phyloP scores from a whole-genome alignment of 2,888 invertebrate genomes.

The Blastobasis lacticolella region DNA sequence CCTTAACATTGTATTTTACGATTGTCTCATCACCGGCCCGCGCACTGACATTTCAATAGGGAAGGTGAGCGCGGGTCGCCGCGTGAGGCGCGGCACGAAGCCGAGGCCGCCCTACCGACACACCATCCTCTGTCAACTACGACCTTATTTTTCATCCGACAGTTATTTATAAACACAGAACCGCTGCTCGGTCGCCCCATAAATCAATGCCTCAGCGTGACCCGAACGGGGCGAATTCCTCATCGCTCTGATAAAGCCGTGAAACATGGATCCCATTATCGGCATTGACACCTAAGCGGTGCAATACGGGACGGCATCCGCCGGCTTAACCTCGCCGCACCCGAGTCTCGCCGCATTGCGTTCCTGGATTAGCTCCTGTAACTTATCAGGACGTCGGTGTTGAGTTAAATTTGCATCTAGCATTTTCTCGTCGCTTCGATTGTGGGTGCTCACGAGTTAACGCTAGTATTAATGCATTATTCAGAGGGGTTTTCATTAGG shows the following conservation, averaged over 20 bases:
- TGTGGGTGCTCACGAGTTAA: conserved; percentile 71
- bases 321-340: conserved; percentile 39
- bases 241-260: conserved; percentile 35
- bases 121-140: conserved; percentile 19
- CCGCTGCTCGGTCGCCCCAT: conserved; percentile 21
- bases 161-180: conserved; percentile 31
- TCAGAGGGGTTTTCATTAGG: conserved; percentile 72
- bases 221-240: conserved; percentile 27
- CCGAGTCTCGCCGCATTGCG: conserved; percentile 23
- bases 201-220: conserved; percentile 35
- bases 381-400: conserved; percentile 56
- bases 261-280: conserved; percentile 36
- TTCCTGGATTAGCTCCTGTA: conserved; percentile 52
- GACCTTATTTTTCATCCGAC: conserved; percentile 30
- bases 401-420: conserved; percentile 68
- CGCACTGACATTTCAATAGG: conserved; percentile 71
- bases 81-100: conserved; percentile 62
- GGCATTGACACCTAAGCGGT: conserved; percentile 27
- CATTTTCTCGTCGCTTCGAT: conserved; percentile 61
- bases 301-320: conserved; percentile 17
- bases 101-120: conserved; percentile 30
- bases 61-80: conserved; percentile 65
- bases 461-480: conserved; percentile 74
- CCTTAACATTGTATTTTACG: conserved; percentile 72
- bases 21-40: conserved; percentile 69